Evolutionary conservation across 2,888 invertebrate species (phyloP).

Genomic region (Adelphocoris suturalis): DNA sequence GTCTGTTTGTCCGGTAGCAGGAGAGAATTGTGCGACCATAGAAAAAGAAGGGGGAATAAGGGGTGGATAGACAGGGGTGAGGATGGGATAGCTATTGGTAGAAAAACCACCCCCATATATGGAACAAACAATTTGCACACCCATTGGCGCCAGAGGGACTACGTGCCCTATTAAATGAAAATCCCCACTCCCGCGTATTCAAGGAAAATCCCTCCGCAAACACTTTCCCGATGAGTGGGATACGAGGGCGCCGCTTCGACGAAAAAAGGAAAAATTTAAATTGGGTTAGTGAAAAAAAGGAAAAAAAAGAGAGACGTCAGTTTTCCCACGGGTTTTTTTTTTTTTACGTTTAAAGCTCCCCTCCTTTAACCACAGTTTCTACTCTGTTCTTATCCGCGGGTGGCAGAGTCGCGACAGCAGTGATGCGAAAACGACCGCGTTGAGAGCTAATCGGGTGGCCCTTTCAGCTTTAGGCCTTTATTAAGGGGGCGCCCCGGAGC

Average conservation of each 20-base stretch:
- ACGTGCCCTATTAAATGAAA: neutral
- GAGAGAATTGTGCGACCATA: neutral
- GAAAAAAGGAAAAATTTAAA: slow-evolving; percentile 9
- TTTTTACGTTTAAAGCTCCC: neutral
- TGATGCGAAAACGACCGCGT: neutral
- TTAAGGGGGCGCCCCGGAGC: neutral
- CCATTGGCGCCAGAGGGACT: slow-evolving; percentile 11
- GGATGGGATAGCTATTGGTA: neutral
- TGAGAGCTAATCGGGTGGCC: neutral
- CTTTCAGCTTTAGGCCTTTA: neutral
- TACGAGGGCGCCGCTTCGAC: neutral
- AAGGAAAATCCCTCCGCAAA: slow-evolving; percentile 14
- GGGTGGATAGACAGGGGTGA: neutral
- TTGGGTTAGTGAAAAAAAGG: neutral
- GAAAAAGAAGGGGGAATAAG: neutral
- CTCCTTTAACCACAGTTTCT: neutral
- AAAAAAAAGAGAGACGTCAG: neutral
- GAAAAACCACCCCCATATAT: too few relatives aligned
- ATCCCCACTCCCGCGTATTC: neutral
- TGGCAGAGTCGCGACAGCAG: neutral
- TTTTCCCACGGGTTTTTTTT: neutral
- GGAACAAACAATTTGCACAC: slow-evolving; percentile 20
- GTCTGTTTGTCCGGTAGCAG: neutral
- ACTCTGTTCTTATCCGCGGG: neutral
- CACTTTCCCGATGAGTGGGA: slow-evolving; percentile 11